Base-by-base conservation (phyloP, 2,113 vertebrate species). In the Eubucco bourcierii region DNA sequence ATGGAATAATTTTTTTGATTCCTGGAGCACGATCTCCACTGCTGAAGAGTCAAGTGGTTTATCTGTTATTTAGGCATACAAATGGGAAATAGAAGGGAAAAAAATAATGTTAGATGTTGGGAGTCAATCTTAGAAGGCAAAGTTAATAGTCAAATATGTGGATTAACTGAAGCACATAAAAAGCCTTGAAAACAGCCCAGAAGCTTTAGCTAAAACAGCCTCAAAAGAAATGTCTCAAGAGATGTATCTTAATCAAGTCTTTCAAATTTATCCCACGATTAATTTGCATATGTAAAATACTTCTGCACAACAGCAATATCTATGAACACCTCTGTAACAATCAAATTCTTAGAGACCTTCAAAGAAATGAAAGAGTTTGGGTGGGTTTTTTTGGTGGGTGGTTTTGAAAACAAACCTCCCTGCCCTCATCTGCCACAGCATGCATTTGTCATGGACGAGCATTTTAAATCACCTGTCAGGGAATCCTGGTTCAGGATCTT, bases 1-100 rank as follows among this genome's bases (percentile, higher is more conserved):
- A 75, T 97, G 93, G 60, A 99, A 93, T 24, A 99, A 64, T 28
- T 89, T 97, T 94, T 97, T 97, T 8, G 98, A 98, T 88, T 98
- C 97, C 90, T 92, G 94, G 33, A 98, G 95, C 47, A 98, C 83
- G 34, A 89, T 18, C 56, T 29, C 18, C 9, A 93, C 53, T 66
- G 97, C 79, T 83, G 80, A 74, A 14, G 72, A 68, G 68, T 98
- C 97, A 56, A 95, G 46, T 15, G 67, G 76, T 74, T 95, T 90
- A 95, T 96, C 98, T 99, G 95, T 39, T 29, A 68, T 82, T 52
- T 93, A 50, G 70, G 92, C 33, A 85, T 71, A 68, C 71, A 89
- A 28, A n/a, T 6, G 23, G 33, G 44, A 52, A 88, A 37, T 9
- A 29, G 31, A 15, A 24, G 11, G n/a, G 74, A 64, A 18, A 58